phyloP scores from a whole-genome alignment of 2,888 invertebrate species.

The Gonocerus acuteangulatus region DNA sequence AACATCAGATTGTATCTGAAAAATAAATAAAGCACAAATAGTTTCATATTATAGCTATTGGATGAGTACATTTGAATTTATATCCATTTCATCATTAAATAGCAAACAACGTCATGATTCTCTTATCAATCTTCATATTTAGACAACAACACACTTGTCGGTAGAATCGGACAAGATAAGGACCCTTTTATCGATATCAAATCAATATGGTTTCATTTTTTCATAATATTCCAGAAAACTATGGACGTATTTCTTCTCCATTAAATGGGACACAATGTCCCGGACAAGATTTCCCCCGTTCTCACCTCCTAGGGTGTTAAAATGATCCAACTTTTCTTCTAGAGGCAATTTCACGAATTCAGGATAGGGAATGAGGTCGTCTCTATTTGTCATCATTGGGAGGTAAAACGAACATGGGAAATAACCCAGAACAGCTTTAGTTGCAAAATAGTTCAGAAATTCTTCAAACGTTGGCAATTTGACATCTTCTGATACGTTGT shows the following conservation, averaged over 20 bases:
- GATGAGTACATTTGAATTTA: no score
- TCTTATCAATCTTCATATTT: no score
- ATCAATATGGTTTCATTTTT: neutral
- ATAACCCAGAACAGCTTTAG: slow-evolving; percentile 33
- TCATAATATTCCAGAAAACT: neutral
- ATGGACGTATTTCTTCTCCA: neutral
- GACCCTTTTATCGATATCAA: no score
- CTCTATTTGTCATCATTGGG: slow-evolving; percentile 25
- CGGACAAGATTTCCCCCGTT: neutral
- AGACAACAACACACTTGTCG: no score
- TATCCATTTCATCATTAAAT: no score
- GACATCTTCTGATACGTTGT: slow-evolving; percentile 4
- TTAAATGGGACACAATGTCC: neutral
- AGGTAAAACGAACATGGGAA: slow-evolving; percentile 31
- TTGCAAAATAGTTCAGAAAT: slow-evolving; percentile 23
- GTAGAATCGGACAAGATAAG: no score
- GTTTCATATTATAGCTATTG: no score
- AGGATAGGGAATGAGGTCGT: neutral
- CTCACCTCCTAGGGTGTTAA: neutral
- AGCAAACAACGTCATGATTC: no score
- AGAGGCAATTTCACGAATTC: neutral
- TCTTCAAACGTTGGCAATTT: slow-evolving; percentile 13
- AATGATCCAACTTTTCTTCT: neutral
- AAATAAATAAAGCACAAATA: no score
- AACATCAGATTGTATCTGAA: no score